These are phyloP conservation scores for Taphrorychus bicolor DNA, from an alignment of 2,888 invertebrate genomes.

Conservation along the genomic window DNA sequence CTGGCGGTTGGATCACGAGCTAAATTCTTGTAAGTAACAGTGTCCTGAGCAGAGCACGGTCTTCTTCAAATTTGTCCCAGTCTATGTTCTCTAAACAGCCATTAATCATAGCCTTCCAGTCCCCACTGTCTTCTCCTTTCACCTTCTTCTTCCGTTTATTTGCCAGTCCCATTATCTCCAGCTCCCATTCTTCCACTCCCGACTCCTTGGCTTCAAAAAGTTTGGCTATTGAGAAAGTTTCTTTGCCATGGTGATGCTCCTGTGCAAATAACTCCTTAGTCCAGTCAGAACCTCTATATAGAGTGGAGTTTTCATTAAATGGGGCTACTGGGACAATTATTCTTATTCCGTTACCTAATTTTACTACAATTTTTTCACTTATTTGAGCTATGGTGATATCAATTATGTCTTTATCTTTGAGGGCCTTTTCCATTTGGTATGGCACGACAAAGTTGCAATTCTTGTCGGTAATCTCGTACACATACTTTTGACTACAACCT, in stretches of 20 bases:
- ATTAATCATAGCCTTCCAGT: constrained; percentile 62
- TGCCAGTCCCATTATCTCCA: constrained; percentile 57
- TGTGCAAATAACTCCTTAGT: constrained; percentile 63
- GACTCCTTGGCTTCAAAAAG: constrained; percentile 63
- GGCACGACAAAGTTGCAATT: constrained; percentile 75
- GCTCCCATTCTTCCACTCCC: constrained; percentile 57
- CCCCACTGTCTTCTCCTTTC: constrained; percentile 52
- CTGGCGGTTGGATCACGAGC: too few relatives aligned
- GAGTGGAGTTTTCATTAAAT: constrained; percentile 49
- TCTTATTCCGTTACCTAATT: constrained; percentile 72
- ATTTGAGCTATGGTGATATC: constrained; percentile 79
- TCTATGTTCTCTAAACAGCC: constrained; percentile 70
- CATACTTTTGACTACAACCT: constrained; percentile 66
- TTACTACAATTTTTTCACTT: constrained; percentile 74
- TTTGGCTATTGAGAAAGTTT: constrained; percentile 66
- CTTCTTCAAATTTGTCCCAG: constrained; percentile 70
- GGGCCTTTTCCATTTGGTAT: constrained; percentile 75
- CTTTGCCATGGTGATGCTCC: constrained; percentile 57
- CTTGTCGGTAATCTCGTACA: constrained; percentile 76
- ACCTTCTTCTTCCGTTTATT: constrained; percentile 56
- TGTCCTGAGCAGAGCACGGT: too few relatives aligned
- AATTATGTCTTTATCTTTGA: constrained; percentile 76
- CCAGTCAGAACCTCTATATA: constrained; percentile 56
- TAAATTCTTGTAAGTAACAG: too few relatives aligned
- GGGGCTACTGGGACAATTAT: constrained; percentile 69